These are phyloP conservation scores for Cantharis nigra DNA, from an alignment of 2,888 invertebrate genomes.

Conservation along the genomic window DNA sequence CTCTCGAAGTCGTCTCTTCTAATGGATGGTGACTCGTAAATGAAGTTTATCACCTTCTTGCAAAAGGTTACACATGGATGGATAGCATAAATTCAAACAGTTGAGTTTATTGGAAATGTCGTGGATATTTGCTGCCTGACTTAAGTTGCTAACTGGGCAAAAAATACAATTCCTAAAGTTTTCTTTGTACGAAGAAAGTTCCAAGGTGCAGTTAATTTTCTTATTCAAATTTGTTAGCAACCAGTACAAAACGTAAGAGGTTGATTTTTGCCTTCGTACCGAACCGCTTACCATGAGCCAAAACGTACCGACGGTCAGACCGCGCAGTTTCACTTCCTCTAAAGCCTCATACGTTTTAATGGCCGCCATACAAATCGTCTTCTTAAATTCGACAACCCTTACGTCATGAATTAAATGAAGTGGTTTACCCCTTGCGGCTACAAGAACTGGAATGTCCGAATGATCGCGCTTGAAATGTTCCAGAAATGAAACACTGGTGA, in stretches of 20 bases:
- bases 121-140: slow-evolving; percentile 39
- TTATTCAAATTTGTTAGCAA: slow-evolving; percentile 48
- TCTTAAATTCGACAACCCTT: slow-evolving; percentile 40
- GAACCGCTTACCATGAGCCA: slow-evolving; percentile 53
- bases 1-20: slow-evolving; percentile 17
- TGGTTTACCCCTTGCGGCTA: slow-evolving; percentile 43
- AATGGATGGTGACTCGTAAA: slow-evolving; percentile 48
- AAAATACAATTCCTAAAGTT: slow-evolving; percentile 44
- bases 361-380: slow-evolving; percentile 45
- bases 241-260: slow-evolving; percentile 47
- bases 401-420: slow-evolving; percentile 42
- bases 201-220: slow-evolving; percentile 46
- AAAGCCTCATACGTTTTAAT: slow-evolving; percentile 44
- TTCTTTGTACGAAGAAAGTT: slow-evolving; percentile 47
- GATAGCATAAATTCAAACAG: slow-evolving; percentile 46
- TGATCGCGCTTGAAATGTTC: slow-evolving; percentile 52
- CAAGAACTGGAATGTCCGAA: slow-evolving; percentile 41
- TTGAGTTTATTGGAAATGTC: slow-evolving; percentile 43
- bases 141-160: slow-evolving; percentile 43
- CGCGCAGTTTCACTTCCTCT: background rate
- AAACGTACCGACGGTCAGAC: slow-evolving; percentile 41
- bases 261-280: slow-evolving; percentile 33
- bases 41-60: slow-evolving; percentile 45
- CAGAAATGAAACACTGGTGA: slow-evolving; percentile 47
- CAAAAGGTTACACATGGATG: slow-evolving; percentile 44